Conservation (phyloP, 2,113 vertebrate genomes). For the Panthera uncia region DNA sequence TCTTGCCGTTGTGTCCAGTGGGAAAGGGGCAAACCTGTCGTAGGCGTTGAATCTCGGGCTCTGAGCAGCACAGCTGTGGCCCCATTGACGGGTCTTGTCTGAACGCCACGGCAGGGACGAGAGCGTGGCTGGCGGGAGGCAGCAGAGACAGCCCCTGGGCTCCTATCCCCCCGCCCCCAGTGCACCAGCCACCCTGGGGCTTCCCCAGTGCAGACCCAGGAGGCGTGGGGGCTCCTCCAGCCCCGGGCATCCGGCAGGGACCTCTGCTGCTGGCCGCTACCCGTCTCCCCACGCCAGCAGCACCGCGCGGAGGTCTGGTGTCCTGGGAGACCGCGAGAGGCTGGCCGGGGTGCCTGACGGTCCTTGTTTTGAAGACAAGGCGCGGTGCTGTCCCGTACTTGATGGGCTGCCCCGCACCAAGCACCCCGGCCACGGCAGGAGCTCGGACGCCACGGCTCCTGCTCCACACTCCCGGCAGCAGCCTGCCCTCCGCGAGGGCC, state of each 20-base stretch:
- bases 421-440: not conserved
- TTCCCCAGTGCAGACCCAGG: no score
- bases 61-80: not conserved
- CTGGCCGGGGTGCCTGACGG: rapidly evolving
- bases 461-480: rapidly evolving
- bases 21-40: not conserved
- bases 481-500: not conserved
- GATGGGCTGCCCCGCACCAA: rapidly evolving
- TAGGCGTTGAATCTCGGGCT: not conserved
- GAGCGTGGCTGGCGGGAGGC: not conserved
- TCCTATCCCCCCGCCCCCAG: not conserved
- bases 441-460: rapidly evolving
- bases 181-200: no score
- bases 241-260: rapidly evolving
- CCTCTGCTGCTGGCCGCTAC: rapidly evolving
- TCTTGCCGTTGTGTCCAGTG: rapidly evolving
- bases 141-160: no score
- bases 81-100: not conserved
- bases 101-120: rapidly evolving
- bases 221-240: no score
- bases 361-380: rapidly evolving
- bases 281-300: rapidly evolving
- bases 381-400: rapidly evolving
- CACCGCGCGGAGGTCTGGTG: rapidly evolving
- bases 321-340: rapidly evolving